Percentiles rank a stretch among this genome's conserved stretches.
Evolutionary conservation across 2,797 vertebrate species (phyloP).

Genomic region (Neostethus bicornis): DNA sequence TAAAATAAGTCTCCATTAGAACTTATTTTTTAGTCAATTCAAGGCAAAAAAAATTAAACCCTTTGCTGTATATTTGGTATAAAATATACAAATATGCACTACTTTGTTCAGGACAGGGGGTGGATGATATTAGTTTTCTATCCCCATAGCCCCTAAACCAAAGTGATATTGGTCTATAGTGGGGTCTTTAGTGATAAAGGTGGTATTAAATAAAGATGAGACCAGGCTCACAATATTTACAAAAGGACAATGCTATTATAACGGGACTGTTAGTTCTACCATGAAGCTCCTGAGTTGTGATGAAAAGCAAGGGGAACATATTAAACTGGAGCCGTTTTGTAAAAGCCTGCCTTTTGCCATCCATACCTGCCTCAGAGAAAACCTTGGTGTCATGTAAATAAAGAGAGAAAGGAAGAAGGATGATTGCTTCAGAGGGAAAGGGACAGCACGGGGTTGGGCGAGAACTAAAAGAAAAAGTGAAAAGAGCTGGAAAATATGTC

Average conservation of each 20-base stretch:
- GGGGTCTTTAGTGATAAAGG: constrained; percentile 64
- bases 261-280: constrained; percentile 74
- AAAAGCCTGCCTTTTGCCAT: constrained; percentile 66
- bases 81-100: constrained; percentile 5
- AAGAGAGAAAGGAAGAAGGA: constrained; percentile 60
- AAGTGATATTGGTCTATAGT: constrained; percentile 61
- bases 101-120: constrained; percentile 30
- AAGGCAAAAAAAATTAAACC: background rate
- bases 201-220: constrained; percentile 82
- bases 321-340: constrained; percentile 78
- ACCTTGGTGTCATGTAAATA: constrained; percentile 76
- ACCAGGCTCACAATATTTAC: constrained; percentile 78
- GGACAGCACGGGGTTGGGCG: constrained; percentile 33
- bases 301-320: constrained; percentile 74
- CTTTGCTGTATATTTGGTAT: background rate
- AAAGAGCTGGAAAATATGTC: constrained; percentile 57
- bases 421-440: constrained; percentile 70
- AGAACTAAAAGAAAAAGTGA: constrained; percentile 32
- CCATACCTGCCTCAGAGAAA: constrained; percentile 55
- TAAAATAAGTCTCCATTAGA: background rate
- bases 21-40: background rate
- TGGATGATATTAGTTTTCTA: constrained; percentile 36
- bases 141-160: constrained; percentile 42
- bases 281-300: constrained; percentile 64
- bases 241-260: constrained; percentile 73